phyloP scores from a whole-genome alignment of 1,140 invertebrate species.

The Ridgeia piscesae region DNA sequence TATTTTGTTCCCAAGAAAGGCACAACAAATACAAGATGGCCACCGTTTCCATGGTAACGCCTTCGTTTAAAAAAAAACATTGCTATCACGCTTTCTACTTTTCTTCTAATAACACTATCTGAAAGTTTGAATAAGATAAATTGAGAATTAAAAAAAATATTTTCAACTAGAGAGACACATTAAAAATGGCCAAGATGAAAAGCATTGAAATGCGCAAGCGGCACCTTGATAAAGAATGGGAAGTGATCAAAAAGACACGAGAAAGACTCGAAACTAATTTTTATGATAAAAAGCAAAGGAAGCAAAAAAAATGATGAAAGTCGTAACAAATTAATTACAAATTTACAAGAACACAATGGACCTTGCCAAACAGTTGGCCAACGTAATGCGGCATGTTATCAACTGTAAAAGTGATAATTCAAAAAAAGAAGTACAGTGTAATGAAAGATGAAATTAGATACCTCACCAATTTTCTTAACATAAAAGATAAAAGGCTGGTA shows the following conservation, averaged over 20 bases:
- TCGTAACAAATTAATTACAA: constrained; percentile 5
- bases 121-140: background rate
- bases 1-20: too few relatives aligned
- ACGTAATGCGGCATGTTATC: background rate
- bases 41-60: too few relatives aligned
- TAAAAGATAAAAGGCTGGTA: constrained; percentile 23
- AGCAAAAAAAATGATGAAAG: constrained; percentile 7
- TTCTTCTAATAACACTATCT: too few relatives aligned
- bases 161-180: constrained; percentile 11
- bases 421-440: too few relatives aligned
- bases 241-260: constrained; percentile 13
- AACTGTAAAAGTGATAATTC: background rate
- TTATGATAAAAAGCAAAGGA: constrained; percentile 20
- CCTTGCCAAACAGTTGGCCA: constrained; percentile 11
- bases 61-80: too few relatives aligned
- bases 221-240: constrained; percentile 13
- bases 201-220: constrained; percentile 11
- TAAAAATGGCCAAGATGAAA: constrained; percentile 18
- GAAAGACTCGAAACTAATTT: constrained; percentile 7
- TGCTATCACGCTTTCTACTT: too few relatives aligned
- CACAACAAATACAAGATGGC: too few relatives aligned
- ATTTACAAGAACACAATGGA: constrained; percentile 11
- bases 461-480: background rate
- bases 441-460: background rate
- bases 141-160: background rate